Conservation (phyloP, 2,113 vertebrate genomes). For the Trogon melanurus region DNA sequence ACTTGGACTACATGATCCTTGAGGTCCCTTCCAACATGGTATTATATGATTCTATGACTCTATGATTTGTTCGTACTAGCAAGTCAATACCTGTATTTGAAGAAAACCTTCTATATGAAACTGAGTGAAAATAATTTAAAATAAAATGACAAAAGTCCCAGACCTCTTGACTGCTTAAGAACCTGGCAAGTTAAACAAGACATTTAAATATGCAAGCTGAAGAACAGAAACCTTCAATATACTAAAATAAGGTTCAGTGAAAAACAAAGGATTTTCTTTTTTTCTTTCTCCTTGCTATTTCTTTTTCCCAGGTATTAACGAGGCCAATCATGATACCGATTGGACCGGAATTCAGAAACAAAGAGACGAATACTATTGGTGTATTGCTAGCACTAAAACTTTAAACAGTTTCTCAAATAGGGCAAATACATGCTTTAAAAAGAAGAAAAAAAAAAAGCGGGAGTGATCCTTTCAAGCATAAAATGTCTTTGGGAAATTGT, state of each 20-base stretch:
- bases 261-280: not conserved
- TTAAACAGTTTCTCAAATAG: not conserved
- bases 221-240: not conserved
- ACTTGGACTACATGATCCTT: too few species aligned
- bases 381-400: not conserved
- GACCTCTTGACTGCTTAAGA: not conserved
- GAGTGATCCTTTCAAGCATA: not conserved
- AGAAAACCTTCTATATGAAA: not conserved
- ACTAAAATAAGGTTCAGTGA: not conserved
- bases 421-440: not conserved
- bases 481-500: not conserved
- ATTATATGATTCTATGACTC: too few species aligned
- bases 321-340: not conserved
- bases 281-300: not conserved
- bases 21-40: too few species aligned
- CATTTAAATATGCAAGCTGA: not conserved
- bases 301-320: not conserved
- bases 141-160: not conserved
- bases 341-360: not conserved
- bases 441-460: not conserved
- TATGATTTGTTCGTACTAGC: not conserved
- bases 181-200: not conserved
- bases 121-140: not conserved
- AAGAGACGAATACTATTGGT: not conserved
- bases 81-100: not conserved